Percentiles rank a stretch among this genome's conserved stretches.
Conservation (phyloP, 2,113 vertebrate genomes). For the Nanorana parkeri region DNA sequence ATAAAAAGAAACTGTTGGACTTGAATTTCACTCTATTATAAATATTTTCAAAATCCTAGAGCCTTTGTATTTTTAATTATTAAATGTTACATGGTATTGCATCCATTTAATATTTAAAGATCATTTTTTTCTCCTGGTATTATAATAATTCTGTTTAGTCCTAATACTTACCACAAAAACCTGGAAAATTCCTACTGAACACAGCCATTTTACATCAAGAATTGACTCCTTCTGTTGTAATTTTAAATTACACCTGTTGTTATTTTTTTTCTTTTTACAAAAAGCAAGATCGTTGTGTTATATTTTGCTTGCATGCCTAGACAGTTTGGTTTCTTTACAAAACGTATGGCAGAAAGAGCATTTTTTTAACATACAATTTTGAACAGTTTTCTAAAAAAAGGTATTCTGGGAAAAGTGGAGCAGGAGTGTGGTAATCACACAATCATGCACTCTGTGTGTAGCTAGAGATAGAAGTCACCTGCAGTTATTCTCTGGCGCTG, state of each 20-base stretch:
- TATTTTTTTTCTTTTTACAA: neutral
- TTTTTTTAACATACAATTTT: slow-evolving; percentile 40
- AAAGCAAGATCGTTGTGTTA: neutral
- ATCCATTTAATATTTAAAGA: too few species aligned
- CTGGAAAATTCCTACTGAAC: slow-evolving; percentile 1
- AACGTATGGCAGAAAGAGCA: slow-evolving; percentile 18
- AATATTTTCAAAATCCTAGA: too few species aligned
- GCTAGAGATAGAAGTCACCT: slow-evolving; percentile 47
- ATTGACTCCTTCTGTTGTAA: slow-evolving; percentile 2
- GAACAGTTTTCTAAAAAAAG: slow-evolving; percentile 43
- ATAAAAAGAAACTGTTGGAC: too few species aligned
- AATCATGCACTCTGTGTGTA: slow-evolving; percentile 52
- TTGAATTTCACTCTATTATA: too few species aligned
- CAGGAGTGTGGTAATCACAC: slow-evolving; percentile 53
- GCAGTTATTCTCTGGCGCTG: slow-evolving; percentile 41
- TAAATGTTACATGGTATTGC: too few species aligned
- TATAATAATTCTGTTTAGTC: slow-evolving; percentile 1
- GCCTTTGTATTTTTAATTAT: too few species aligned
- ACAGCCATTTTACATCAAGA: slow-evolving; percentile 8
- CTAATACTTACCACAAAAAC: neutral
- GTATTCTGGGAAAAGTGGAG: slow-evolving; percentile 46
- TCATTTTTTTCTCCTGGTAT: neutral
- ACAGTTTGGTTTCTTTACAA: slow-evolving; percentile 25
- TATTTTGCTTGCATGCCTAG: slow-evolving; percentile 31
- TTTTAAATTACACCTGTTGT: neutral